Evolutionary conservation across 2,113 vertebrate species (phyloP).

Genomic region (Riparia riparia): DNA sequence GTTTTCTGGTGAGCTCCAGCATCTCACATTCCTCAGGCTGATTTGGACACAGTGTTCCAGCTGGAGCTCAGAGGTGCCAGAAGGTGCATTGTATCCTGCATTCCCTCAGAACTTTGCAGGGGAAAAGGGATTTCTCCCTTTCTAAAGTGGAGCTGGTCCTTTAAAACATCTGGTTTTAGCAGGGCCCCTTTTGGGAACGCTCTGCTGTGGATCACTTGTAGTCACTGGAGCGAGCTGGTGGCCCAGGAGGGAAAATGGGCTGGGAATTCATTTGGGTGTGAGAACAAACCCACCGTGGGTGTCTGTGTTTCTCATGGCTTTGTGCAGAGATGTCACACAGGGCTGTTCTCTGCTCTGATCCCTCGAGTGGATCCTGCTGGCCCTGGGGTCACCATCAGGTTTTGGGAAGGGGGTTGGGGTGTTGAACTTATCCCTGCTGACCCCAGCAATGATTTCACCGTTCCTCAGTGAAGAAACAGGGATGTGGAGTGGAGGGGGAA

Average conservation of each 20-base stretch:
- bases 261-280: not conserved
- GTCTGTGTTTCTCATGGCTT: not conserved
- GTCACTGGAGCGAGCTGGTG: fast-evolving
- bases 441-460: fast-evolving
- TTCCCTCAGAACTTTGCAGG: not conserved
- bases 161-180: not conserved
- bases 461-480: not conserved
- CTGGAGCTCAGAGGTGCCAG: not conserved
- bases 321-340: fast-evolving
- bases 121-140: not conserved
- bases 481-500: not conserved
- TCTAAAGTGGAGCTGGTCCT: not conserved
- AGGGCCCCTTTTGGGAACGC: fast-evolving
- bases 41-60: not conserved
- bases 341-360: not conserved
- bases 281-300: not conserved
- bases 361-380: not conserved
- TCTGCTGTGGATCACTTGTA: not conserved
- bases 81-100: not conserved
- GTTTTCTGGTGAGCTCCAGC: not conserved
- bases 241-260: not conserved
- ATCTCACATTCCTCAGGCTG: not conserved
- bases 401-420: not conserved
- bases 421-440: not conserved
- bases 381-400: fast-evolving